Percentiles rank a stretch among this genome's conserved stretches.
These are phyloP conservation scores for Rhabdornis inornatus DNA, from an alignment of 2,113 vertebrate genomes.

Conservation along the genomic window DNA sequence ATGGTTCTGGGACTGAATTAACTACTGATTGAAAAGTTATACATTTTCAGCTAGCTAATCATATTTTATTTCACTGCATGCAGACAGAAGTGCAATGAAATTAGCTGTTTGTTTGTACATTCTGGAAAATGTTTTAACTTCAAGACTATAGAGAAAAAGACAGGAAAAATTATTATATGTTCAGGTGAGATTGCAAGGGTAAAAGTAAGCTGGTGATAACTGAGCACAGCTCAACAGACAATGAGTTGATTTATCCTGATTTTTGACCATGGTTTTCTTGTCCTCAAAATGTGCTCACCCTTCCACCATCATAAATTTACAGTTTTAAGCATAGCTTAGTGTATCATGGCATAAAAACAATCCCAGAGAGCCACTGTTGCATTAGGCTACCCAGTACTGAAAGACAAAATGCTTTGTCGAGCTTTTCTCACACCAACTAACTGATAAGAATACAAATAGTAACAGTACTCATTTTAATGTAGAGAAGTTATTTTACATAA, in stretches of 20 bases:
- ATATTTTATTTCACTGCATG: conserved; percentile 22
- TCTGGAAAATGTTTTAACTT: conserved; percentile 4
- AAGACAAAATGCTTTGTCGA: background rate
- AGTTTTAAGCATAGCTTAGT: background rate
- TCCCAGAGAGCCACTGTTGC: background rate
- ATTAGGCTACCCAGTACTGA: background rate
- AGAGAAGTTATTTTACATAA: background rate
- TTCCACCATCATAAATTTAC: background rate
- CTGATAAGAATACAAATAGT: background rate
- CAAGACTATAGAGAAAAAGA: background rate
- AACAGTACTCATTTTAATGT: background rate
- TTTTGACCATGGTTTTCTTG: background rate
- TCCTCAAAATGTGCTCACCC: background rate
- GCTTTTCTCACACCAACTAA: background rate
- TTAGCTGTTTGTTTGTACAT: conserved; percentile 66
- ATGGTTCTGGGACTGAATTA: conserved; percentile 29
- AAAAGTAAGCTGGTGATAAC: background rate
- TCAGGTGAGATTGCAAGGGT: background rate
- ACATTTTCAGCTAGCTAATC: conserved; percentile 34
- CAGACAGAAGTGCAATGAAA: conserved; percentile 63
- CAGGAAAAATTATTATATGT: background rate
- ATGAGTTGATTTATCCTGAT: background rate
- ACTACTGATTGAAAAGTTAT: conserved; percentile 59
- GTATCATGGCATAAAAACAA: background rate
- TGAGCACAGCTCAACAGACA: background rate